A percentile compares a stretch with the other conserved stretches of the same genome.
These are phyloP conservation scores for Thamnophis elegans DNA, from an alignment of 2,797 vertebrate species.

Conservation along the genomic window DNA sequence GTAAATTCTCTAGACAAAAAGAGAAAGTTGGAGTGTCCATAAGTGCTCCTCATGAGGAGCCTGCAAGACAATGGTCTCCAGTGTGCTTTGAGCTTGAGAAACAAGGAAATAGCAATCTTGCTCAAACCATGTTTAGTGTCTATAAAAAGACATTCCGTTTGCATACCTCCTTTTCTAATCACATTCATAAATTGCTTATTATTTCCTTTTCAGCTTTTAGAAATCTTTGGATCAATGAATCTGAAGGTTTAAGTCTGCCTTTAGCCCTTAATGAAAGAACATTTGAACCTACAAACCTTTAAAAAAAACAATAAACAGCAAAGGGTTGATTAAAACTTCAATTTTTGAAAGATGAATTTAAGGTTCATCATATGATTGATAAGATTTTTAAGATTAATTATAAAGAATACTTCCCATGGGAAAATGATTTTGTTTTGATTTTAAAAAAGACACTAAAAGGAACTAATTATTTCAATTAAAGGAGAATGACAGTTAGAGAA, in stretches of 20 bases:
- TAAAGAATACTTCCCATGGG: background rate
- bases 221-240: background rate
- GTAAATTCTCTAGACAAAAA: background rate
- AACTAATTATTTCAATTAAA: background rate
- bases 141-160: background rate
- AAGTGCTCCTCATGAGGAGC: background rate
- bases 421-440: background rate
- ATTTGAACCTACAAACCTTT: background rate
- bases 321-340: background rate
- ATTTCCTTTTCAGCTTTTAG: background rate
- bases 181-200: background rate
- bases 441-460: background rate
- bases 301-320: background rate
- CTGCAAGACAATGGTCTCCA: background rate
- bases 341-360: background rate
- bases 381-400: background rate
- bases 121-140: background rate
- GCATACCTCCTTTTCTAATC: background rate
- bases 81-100: background rate
- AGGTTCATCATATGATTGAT: background rate
- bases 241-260: background rate
- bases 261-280: background rate
- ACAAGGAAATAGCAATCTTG: background rate
- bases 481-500: background rate
- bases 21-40: background rate